These are phyloP conservation scores for Mimachlamys varia DNA, from an alignment of 2,888 invertebrate genomes.

Conservation along the genomic window DNA sequence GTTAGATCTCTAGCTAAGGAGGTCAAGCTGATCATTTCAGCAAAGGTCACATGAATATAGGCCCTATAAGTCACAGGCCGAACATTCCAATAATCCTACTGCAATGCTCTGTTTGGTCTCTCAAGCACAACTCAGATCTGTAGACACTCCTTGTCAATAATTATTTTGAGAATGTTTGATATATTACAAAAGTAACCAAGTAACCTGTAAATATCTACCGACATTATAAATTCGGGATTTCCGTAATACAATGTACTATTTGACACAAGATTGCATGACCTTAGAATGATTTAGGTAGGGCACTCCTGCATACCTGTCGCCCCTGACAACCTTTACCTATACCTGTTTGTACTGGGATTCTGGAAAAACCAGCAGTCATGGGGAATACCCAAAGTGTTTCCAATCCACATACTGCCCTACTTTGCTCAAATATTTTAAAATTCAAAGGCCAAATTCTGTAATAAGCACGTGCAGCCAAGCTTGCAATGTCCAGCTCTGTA, in stretches of 20 bases:
- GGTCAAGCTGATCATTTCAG: too few species aligned
- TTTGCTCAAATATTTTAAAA: background rate
- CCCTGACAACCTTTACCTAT: background rate
- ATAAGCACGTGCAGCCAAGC: background rate
- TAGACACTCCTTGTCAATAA: background rate
- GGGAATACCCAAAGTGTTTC: conserved; percentile 5
- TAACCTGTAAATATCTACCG: background rate
- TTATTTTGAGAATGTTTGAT: background rate
- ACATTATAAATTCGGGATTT: background rate
- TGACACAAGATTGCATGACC: background rate
- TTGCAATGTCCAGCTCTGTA: background rate
- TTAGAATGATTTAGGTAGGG: background rate
- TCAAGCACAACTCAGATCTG: background rate
- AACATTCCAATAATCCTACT: too few species aligned
- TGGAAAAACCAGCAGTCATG: background rate
- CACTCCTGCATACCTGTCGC: conserved; percentile 3
- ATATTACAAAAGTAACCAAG: background rate
- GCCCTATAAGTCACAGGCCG: too few species aligned
- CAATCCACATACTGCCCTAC: background rate
- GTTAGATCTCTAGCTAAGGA: too few species aligned
- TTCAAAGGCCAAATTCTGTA: background rate
- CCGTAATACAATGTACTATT: background rate
- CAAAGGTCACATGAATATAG: too few species aligned
- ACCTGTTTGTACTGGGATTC: background rate
- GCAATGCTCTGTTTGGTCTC: too few species aligned